These are phyloP conservation scores for Caenorhabditis tropicalis DNA, from an alignment of 1,140 invertebrate genomes.

Conservation along the genomic window DNA sequence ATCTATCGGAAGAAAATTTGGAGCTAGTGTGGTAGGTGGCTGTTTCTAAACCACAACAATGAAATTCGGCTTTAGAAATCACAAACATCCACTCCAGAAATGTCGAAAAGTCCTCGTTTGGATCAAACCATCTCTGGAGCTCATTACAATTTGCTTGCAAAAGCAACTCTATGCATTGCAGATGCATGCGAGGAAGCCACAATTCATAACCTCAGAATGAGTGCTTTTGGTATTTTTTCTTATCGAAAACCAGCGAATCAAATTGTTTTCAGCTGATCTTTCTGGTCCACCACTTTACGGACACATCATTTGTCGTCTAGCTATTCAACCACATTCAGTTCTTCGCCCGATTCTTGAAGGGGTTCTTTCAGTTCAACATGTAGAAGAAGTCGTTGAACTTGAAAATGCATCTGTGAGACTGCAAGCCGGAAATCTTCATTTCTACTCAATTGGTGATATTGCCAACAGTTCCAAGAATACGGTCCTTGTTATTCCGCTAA, in stretches of 20 bases:
- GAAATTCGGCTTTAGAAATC: conserved; percentile 4
- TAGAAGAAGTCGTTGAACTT: background rate
- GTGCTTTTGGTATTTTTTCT: conserved; percentile 17
- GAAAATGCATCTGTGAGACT: conserved; percentile 25
- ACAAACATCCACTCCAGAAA: background rate
- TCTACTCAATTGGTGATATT: conserved; percentile 36
- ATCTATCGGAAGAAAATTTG: conserved; percentile 53
- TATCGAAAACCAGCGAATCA: background rate
- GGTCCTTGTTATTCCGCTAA: conserved; percentile 4
- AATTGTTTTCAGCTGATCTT: conserved; percentile 42
- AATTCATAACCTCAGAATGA: conserved; percentile 53
- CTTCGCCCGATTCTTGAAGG: conserved; percentile 50
- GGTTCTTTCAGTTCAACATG: conserved; percentile 34
- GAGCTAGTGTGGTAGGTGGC: conserved; percentile 34
- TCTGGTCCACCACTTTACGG: conserved; percentile 54
- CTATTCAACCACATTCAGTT: conserved; percentile 50
- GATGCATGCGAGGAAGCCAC: conserved; percentile 51
- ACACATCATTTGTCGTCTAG: conserved; percentile 51
- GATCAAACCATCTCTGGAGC: conserved; percentile 44
- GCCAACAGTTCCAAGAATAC: conserved; percentile 30
- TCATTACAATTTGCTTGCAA: conserved; percentile 49
- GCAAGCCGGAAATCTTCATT: conserved; percentile 46
- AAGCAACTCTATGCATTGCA: conserved; percentile 30
- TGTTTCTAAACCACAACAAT: too few species aligned
- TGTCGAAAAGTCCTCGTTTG: conserved; percentile 11